A percentile compares a stretch with the other conserved stretches of the same genome.
Conservation (phyloP, 2,797 vertebrate genomes). For the Sciaenops ocellatus region DNA sequence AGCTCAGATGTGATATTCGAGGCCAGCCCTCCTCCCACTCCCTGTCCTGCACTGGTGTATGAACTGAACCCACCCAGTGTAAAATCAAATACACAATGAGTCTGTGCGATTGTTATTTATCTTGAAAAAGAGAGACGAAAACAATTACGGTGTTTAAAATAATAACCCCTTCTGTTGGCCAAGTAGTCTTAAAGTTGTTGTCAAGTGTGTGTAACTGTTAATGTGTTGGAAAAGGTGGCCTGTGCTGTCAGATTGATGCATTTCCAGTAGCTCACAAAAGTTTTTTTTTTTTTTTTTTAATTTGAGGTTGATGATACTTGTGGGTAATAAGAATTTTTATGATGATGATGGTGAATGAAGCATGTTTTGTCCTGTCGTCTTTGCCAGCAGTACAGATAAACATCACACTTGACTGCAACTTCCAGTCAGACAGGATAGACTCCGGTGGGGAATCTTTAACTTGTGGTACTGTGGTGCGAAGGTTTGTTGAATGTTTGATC, state of each 20-base stretch:
- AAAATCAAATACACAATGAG: slow-evolving; percentile 9
- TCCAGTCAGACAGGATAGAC: slow-evolving; percentile 23
- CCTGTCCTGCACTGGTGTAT: slow-evolving; percentile 1
- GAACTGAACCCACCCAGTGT: slow-evolving; percentile 31
- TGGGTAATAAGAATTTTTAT: neutral
- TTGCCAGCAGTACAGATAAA: slow-evolving; percentile 16
- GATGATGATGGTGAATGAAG: neutral
- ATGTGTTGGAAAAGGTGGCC: neutral
- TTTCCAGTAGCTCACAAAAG: neutral
- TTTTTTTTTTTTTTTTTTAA: neutral
- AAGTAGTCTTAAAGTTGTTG: neutral
- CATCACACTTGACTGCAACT: slow-evolving; percentile 7
- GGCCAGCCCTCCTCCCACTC: slow-evolving; percentile 22
- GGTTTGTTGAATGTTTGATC: slow-evolving; percentile 14
- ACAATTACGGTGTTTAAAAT: neutral
- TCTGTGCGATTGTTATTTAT: neutral
- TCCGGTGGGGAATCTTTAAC: slow-evolving; percentile 21
- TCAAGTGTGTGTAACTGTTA: neutral
- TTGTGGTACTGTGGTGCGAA: slow-evolving; percentile 20
- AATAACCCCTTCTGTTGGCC: neutral
- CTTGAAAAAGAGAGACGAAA: neutral
- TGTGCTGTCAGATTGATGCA: neutral
- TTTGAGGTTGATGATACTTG: neutral
- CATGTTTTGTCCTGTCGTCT: neutral
- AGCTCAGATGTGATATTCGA: slow-evolving; percentile 51